Percentiles rank a stretch among this genome's conserved stretches.
These are phyloP conservation scores for Stichodactyla helianthus DNA, from an alignment of 64 coral and sea anemone genomes.

Conservation along the genomic window DNA sequence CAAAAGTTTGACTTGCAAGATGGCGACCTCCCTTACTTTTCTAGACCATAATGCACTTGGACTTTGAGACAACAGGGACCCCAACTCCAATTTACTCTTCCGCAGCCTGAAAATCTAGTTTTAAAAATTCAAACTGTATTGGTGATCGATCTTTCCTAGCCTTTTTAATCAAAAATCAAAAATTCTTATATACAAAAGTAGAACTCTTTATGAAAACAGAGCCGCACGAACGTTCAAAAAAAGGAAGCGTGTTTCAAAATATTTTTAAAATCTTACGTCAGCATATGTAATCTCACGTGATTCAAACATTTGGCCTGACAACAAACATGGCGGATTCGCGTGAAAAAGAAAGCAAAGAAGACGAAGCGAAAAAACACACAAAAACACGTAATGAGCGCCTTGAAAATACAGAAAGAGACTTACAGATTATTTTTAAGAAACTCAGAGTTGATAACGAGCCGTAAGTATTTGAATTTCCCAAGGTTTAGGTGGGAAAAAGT, in stretches of 20 bases:
- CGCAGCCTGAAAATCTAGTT: no score
- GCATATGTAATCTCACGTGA: conserved; percentile 20
- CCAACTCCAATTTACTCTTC: neutral
- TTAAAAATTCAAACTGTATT: no score
- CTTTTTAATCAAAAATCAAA: neutral
- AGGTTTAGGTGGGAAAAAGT: neutral
- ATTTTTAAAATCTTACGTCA: conserved; percentile 3
- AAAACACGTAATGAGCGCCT: neutral
- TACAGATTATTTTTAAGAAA: conserved; percentile 89
- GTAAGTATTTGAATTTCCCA: conserved; percentile 42
- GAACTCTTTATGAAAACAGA: neutral
- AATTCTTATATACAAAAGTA: neutral
- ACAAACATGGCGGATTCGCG: conserved; percentile 33
- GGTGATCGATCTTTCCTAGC: no score
- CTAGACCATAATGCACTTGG: neutral
- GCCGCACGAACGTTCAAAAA: neutral
- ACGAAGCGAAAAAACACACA: neutral
- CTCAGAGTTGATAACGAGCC: conserved; percentile 71
- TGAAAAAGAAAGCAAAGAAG: conserved; percentile 23
- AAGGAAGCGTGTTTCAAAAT: neutral
- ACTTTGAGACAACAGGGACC: neutral
- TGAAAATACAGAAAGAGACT: conserved; percentile 70
- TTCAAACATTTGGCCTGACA: conserved; percentile 25
- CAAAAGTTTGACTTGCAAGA: neutral
- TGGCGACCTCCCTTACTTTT: neutral